phyloP scores from a whole-genome alignment of 2,888 invertebrate genomes.

The Rhingia campestris region DNA sequence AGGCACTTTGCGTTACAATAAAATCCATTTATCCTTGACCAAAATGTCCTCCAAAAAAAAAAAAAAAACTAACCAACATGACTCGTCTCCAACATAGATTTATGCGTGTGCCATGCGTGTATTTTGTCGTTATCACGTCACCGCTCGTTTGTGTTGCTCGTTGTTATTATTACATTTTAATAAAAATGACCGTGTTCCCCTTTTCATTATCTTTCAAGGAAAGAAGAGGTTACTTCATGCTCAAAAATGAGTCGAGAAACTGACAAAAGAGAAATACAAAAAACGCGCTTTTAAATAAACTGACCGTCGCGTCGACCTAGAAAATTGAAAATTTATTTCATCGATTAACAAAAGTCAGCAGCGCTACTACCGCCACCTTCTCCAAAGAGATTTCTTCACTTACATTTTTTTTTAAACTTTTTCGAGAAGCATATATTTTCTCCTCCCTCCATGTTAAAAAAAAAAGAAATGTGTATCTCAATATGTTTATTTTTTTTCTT shows the following conservation, averaged over 20 bases:
- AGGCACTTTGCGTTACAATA: slow-evolving; percentile 18
- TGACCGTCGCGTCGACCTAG: slow-evolving; percentile 72
- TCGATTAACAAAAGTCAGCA: slow-evolving; percentile 47
- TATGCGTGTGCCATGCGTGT: slow-evolving; percentile 59
- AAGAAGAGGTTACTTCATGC: slow-evolving; percentile 75
- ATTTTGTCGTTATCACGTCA: slow-evolving; percentile 6
- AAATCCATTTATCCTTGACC: slow-evolving; percentile 71
- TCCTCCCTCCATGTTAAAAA: slow-evolving; percentile 6
- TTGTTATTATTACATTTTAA: slow-evolving; percentile 77
- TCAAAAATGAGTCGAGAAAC: slow-evolving; percentile 38
- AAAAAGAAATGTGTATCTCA: slow-evolving; percentile 1
- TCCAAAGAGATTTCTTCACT: slow-evolving; percentile 37
- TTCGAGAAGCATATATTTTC: neutral
- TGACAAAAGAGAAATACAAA: slow-evolving; percentile 19
- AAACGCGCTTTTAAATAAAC: slow-evolving; percentile 47
- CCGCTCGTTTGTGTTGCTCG: slow-evolving; percentile 20
- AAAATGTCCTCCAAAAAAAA: slow-evolving; percentile 18
- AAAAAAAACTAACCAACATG: slow-evolving; percentile 62
- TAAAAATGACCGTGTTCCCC: slow-evolving; percentile 82
- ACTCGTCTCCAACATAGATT: slow-evolving; percentile 49
- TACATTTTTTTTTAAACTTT: slow-evolving; percentile 21
- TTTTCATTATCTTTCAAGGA: slow-evolving; percentile 82
- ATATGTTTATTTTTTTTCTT: slow-evolving; percentile 33
- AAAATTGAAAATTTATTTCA: slow-evolving; percentile 72
- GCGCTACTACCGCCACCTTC: slow-evolving; percentile 37